Evolutionary conservation across 2,113 vertebrate genomes (phyloP).

Genomic region (Phylloscopus whistleri): DNA sequence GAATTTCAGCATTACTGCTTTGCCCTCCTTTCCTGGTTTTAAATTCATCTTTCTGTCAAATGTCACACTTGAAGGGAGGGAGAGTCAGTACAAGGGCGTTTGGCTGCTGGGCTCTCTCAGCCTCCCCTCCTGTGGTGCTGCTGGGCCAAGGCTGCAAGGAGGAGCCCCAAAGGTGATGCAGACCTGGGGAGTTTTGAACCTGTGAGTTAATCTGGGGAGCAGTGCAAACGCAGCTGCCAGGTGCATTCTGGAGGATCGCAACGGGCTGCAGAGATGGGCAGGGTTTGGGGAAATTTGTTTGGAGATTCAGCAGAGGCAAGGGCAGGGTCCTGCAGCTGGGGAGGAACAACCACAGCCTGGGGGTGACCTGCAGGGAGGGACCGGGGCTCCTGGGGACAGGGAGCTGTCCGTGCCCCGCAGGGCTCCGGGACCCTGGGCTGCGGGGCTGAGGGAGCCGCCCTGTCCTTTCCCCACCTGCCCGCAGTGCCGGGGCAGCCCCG

Average conservation of each 20-base stretch:
- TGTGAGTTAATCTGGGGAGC: not conserved
- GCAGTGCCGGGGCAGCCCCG: no score
- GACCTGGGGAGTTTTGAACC: not conserved
- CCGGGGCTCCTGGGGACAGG: no score
- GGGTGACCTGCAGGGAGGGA: no score
- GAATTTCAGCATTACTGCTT: not conserved
- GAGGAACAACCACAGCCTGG: no score
- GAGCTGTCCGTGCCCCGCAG: no score
- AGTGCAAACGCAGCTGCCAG: not conserved
- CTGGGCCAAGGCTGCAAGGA: no score
- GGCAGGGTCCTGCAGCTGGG: no score
- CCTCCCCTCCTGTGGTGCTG: not conserved
- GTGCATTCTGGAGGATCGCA: not conserved
- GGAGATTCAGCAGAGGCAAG: no score
- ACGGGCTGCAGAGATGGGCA: not conserved
- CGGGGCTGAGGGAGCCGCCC: no score
- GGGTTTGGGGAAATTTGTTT: no score
- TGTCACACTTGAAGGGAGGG: rapidly evolving
- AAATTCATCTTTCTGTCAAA: not conserved
- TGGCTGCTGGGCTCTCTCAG: not conserved
- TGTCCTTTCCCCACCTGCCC: no score
- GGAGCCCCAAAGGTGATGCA: not conserved
- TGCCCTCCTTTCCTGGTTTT: not conserved
- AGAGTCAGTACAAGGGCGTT: not conserved
- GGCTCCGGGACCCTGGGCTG: no score